These are phyloP conservation scores for Hyppa rectilinea DNA, from an alignment of 2,888 invertebrate genomes.

Conservation along the genomic window DNA sequence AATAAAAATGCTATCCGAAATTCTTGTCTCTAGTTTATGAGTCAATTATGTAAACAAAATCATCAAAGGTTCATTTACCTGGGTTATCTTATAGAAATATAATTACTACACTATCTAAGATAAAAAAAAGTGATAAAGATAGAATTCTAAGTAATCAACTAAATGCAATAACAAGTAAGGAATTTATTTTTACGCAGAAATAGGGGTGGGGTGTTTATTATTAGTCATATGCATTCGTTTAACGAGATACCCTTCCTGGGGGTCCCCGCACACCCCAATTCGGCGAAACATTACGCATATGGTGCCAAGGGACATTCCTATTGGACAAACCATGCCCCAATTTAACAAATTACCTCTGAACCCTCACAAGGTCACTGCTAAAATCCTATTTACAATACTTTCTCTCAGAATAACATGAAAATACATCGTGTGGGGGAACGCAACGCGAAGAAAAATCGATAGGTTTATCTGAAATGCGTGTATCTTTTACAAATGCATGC, in stretches of 20 bases:
- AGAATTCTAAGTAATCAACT: constrained; percentile 36
- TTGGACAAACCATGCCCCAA: constrained; percentile 68
- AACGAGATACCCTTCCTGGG: constrained; percentile 71
- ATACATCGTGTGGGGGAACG: constrained; percentile 64
- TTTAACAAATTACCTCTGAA: constrained; percentile 68
- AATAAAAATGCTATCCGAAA: constrained; percentile 35
- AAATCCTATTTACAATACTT: constrained; percentile 51
- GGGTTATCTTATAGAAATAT: constrained; percentile 44
- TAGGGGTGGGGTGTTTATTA: constrained; percentile 60
- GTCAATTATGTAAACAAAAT: constrained; percentile 44
- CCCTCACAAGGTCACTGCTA: constrained; percentile 71
- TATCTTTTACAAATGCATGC: constrained; percentile 51
- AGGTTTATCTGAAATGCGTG: constrained; percentile 47
- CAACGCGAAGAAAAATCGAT: constrained; percentile 69
- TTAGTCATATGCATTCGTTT: constrained; percentile 66
- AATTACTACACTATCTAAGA: constrained; percentile 37
- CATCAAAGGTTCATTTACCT: constrained; percentile 41
- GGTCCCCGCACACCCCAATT: constrained; percentile 77
- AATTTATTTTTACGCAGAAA: constrained; percentile 47
- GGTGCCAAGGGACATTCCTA: constrained; percentile 57
- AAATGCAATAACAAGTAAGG: constrained; percentile 18
- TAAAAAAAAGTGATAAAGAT: constrained; percentile 43
- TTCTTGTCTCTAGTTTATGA: constrained; percentile 35
- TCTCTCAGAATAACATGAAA: constrained; percentile 59
- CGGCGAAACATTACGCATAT: constrained; percentile 72